Conservation (phyloP, 2,113 vertebrate species). For the Gallinago undulata region DNA sequence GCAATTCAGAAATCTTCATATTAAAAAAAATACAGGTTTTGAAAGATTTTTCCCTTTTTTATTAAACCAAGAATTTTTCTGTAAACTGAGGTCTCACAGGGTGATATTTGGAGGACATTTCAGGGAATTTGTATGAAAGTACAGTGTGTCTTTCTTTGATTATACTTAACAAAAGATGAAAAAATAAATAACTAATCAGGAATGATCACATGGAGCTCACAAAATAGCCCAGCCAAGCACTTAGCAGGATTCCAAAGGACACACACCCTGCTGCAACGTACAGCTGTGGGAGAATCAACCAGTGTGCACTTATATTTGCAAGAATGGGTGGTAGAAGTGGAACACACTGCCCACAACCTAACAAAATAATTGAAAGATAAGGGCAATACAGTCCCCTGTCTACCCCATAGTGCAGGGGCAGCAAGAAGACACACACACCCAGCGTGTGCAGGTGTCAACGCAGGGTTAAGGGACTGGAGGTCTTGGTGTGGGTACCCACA, state of each 20-base stretch:
- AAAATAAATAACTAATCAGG: neutral
- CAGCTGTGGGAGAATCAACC: neutral
- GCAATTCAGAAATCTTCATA: neutral
- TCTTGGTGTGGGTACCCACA: neutral
- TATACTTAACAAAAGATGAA: neutral
- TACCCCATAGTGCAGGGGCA: accelerated
- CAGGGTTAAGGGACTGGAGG: neutral
- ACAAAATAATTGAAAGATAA: neutral
- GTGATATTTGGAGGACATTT: neutral
- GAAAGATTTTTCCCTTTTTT: neutral
- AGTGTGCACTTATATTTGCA: neutral
- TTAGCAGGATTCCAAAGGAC: neutral
- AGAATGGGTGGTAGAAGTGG: neutral
- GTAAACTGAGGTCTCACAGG: neutral
- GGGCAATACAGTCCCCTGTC: neutral
- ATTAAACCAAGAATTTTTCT: neutral
- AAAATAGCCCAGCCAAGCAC: neutral
- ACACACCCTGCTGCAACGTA: accelerated
- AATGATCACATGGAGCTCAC: accelerated
- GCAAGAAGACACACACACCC: neutral
- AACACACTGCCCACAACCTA: neutral
- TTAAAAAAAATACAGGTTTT: neutral
- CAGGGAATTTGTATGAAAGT: neutral
- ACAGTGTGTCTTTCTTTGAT: neutral
- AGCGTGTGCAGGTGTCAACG: accelerated